These are phyloP conservation scores for Lophochroa leadbeateri DNA, from an alignment of 2,113 vertebrate species.

Conservation along the genomic window DNA sequence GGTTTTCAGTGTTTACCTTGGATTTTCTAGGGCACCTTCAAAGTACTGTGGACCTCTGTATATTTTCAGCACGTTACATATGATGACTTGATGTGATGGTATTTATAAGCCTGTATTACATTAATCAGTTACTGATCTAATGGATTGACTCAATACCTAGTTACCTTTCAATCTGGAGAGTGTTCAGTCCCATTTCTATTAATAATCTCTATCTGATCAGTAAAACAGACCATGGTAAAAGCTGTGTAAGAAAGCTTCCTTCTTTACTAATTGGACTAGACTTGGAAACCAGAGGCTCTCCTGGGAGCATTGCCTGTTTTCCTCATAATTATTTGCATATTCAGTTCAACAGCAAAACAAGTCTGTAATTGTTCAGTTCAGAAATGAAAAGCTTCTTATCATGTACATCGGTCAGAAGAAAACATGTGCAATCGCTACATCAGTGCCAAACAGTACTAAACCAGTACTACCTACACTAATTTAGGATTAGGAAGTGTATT, in stretches of 20 bases:
- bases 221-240: conserved; percentile 35
- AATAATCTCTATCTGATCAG: neutral
- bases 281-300: conserved; percentile 40
- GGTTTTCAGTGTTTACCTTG: neutral
- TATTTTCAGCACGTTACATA: neutral
- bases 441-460: neutral
- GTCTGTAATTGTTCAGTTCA: conserved; percentile 22
- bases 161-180: neutral
- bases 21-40: neutral
- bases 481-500: conserved; percentile 20
- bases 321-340: conserved; percentile 53
- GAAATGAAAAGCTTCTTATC: conserved; percentile 24
- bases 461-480: neutral
- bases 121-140: neutral
- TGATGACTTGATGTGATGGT: neutral
- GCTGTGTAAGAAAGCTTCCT: conserved; percentile 7
- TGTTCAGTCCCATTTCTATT: neutral
- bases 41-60: neutral
- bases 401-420: neutral
- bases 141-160: neutral
- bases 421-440: neutral
- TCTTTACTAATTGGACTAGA: conserved; percentile 42
- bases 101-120: neutral
- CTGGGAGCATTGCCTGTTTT: conserved; percentile 52
- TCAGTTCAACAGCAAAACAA: conserved; percentile 46